Percentiles rank a stretch among this genome's conserved stretches.
These are phyloP conservation scores for Encarsia formosa DNA, from an alignment of 2,888 invertebrate genomes.

Conservation along the genomic window DNA sequence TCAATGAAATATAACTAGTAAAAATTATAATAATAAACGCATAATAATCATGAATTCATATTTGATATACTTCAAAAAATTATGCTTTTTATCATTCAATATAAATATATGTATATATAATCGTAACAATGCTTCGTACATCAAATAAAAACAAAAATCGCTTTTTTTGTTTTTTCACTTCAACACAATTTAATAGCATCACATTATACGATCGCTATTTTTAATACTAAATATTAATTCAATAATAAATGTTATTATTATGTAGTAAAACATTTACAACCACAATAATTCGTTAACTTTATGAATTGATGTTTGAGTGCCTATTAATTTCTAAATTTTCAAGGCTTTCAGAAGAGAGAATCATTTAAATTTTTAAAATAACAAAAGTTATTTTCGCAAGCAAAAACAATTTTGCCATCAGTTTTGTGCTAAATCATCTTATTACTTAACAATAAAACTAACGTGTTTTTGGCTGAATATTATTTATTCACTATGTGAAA, in stretches of 20 bases:
- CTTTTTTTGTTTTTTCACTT: conserved; percentile 9
- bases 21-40: conserved; percentile 18
- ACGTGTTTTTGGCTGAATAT: too few relatives aligned
- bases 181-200: conserved; percentile 7
- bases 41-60: conserved; percentile 18
- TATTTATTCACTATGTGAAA: not conserved
- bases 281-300: conserved; percentile 15
- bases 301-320: conserved; percentile 5
- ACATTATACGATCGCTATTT: conserved; percentile 10
- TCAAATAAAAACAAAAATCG: conserved; percentile 13
- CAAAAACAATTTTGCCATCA: not conserved
- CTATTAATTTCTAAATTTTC: conserved; percentile 10
- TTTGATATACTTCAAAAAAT: conserved; percentile 28
- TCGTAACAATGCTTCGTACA: conserved; percentile 18
- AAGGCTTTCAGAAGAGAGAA: conserved; percentile 23
- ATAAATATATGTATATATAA: conserved; percentile 10
- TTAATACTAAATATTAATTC: conserved; percentile 19
- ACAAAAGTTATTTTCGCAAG: not conserved
- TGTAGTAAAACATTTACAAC: conserved; percentile 24
- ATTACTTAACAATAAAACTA: too few relatives aligned
- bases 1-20: conserved; percentile 31
- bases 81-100: conserved; percentile 22
- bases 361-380: conserved; percentile 6
- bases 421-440: not conserved
- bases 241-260: conserved; percentile 10